phyloP scores from a whole-genome alignment of 2,113 vertebrate species.

The Regulus satrapa region DNA sequence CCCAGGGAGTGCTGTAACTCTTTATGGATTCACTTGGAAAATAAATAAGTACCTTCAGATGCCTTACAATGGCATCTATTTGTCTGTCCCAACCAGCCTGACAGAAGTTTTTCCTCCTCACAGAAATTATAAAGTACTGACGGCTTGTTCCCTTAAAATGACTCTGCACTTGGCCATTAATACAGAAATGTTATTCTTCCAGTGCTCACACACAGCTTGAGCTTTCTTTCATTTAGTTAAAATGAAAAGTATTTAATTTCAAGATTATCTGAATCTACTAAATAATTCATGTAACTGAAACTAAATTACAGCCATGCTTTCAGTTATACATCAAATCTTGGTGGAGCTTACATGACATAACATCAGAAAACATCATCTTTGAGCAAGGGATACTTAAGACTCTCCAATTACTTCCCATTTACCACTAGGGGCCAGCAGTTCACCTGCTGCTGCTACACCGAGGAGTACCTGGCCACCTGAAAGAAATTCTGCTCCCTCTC shows the following conservation, averaged over 20 bases:
- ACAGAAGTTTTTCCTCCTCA: neutral
- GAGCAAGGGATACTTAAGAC: neutral
- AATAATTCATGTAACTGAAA: neutral
- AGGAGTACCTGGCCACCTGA: neutral
- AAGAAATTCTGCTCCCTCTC: neutral
- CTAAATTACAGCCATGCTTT: neutral
- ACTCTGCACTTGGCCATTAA: neutral
- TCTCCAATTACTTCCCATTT: neutral
- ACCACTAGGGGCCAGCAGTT: conserved; percentile 50
- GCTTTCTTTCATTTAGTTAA: neutral
- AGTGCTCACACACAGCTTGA: neutral
- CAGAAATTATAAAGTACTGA: neutral
- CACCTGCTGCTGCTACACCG: neutral
- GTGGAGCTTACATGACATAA: neutral
- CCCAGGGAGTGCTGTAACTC: neutral
- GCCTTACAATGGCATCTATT: neutral
- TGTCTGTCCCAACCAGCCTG: neutral
- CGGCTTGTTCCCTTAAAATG: neutral
- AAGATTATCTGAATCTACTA: neutral
- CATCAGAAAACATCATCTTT: neutral
- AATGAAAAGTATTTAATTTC: neutral
- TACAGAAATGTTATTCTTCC: neutral
- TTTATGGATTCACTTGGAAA: neutral
- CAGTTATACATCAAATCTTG: neutral
- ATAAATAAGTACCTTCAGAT: neutral